Evolutionary conservation across 1,140 invertebrate species (phyloP).

Genomic region (Zaprionus capensis): DNA sequence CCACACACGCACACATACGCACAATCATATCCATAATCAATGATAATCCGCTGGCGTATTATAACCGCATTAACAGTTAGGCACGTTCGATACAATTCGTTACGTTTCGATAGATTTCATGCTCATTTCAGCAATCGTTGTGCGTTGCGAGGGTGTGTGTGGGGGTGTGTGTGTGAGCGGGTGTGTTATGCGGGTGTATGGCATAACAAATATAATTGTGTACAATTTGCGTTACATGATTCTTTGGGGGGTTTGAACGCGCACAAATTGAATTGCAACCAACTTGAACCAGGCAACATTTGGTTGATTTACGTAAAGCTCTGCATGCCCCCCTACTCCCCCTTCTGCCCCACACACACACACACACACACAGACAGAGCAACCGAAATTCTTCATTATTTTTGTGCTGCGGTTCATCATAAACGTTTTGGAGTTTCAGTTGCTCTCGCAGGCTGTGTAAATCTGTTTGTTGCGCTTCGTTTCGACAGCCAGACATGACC

Average conservation of each 20-base stretch:
- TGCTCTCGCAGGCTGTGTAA: background rate
- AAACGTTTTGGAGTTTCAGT: slow-evolving; percentile 23
- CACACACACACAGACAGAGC: too few relatives aligned
- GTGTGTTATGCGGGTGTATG: slow-evolving; percentile 26
- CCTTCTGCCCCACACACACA: background rate
- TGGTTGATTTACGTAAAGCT: slow-evolving; percentile 32
- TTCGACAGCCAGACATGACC: slow-evolving; percentile 47
- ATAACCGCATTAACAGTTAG: slow-evolving; percentile 83
- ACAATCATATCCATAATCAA: slow-evolving; percentile 72
- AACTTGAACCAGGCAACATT: slow-evolving; percentile 28
- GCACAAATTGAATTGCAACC: slow-evolving; percentile 72
- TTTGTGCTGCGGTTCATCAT: slow-evolving; percentile 58
- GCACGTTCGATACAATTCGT: slow-evolving; percentile 80
- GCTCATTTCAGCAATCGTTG: slow-evolving; percentile 63
- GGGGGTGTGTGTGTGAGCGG: background rate
- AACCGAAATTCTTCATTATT: slow-evolving; percentile 74
- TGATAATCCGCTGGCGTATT: slow-evolving; percentile 81
- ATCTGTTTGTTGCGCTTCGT: slow-evolving; percentile 11
- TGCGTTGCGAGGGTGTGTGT: background rate
- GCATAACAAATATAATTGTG: slow-evolving; percentile 73
- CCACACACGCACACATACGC: background rate
- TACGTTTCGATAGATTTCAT: slow-evolving; percentile 79
- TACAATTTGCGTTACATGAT: slow-evolving; percentile 65
- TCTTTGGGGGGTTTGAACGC: slow-evolving; percentile 14
- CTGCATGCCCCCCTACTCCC: background rate